Conservation (phyloP, 2,797 vertebrate genomes). For the Malurus splendens region DNA sequence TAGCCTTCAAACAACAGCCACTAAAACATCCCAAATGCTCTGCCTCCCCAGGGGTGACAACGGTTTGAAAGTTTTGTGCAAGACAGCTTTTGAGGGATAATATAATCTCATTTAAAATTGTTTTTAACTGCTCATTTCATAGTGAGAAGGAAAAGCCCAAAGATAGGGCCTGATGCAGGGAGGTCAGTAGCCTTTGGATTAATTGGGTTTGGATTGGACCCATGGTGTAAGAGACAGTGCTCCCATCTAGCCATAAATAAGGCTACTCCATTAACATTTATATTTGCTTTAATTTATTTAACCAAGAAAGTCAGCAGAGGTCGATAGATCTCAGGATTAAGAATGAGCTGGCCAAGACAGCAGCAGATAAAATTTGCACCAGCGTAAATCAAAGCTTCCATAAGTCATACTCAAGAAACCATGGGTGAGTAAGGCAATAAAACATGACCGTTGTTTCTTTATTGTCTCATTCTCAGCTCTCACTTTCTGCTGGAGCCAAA, state of each 20-base stretch:
- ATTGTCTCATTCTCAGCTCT: not conserved
- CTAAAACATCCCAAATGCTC: not conserved
- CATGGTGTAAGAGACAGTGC: not conserved
- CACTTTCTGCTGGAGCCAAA: not conserved
- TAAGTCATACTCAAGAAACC: conserved; percentile 23
- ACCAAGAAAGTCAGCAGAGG: conserved; percentile 30
- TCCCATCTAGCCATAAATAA: conserved; percentile 32
- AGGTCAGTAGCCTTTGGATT: not conserved
- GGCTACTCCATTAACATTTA: conserved; percentile 19
- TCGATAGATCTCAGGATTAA: conserved; percentile 18
- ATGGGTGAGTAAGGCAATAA: conserved; percentile 7
- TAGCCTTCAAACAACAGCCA: conserved; percentile 25
- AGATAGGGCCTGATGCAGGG: not conserved
- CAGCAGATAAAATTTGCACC: conserved; percentile 50
- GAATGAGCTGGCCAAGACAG: conserved; percentile 55
- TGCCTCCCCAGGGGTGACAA: not conserved
- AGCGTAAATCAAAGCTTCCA: conserved; percentile 38
- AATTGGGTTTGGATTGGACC: conserved; percentile 12
- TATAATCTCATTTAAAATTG: not conserved
- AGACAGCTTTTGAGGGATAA: not conserved
- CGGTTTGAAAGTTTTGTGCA: not conserved
- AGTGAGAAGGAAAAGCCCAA: not conserved
- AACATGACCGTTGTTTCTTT: not conserved
- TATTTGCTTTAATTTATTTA: conserved; percentile 55
- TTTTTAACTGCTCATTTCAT: not conserved